Evolutionary conservation across 2,888 invertebrate species (phyloP), one percentile per base, ranked within the genome.

Genomic region (Drosophila pseudotakahashii): DNA sequence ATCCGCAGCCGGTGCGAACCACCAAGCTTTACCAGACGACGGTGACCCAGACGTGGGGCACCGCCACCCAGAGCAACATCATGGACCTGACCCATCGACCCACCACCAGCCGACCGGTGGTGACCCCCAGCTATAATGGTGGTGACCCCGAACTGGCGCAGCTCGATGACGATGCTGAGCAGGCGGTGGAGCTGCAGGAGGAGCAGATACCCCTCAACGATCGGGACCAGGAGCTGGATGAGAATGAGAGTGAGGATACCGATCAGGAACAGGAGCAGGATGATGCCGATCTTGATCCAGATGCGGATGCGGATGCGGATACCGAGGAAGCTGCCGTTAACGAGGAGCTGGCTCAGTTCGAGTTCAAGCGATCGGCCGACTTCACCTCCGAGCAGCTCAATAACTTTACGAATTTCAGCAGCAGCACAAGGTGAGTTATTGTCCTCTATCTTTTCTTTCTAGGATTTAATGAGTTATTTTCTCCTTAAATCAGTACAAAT

Each of bases 401-500:
- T 64, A 89, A 90, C 64, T 89, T 82, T 67, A 88, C 88, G 39
- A 90, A 90, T 77, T 85, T 79, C 59, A 90, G 81, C 76, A 73
- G 68, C 32, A 78, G 55, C 41, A 70, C 67, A 48, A 76, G 79
- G 86, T 83, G n/a, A 14, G 45, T 45, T 26, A 2, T 26, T 26
- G 0, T 26, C 6, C 23, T n/a, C n/a, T n/a, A n/a, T 23, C 0
- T 0, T 23, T 26, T 26, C 26, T 26, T 26, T 26, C 26, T 4
- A 26, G 6, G 26, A 26, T 26, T 5, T 26, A 26, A 26, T 26
- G 5, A 26, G 1, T 6, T 26, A 26, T 26, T 26, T 26, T 26
- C 26, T 26, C 6, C 5, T 2, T 26, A 37, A 36, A 36, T 30
- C 11, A 85, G 81, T 79, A 78, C 75, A 75, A 85, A 52, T 50